A percentile compares a stretch with the other conserved stretches of the same genome.
Evolutionary conservation across 2,797 vertebrate genomes (phyloP).

Genomic region (Euphonia xanthogaster): DNA sequence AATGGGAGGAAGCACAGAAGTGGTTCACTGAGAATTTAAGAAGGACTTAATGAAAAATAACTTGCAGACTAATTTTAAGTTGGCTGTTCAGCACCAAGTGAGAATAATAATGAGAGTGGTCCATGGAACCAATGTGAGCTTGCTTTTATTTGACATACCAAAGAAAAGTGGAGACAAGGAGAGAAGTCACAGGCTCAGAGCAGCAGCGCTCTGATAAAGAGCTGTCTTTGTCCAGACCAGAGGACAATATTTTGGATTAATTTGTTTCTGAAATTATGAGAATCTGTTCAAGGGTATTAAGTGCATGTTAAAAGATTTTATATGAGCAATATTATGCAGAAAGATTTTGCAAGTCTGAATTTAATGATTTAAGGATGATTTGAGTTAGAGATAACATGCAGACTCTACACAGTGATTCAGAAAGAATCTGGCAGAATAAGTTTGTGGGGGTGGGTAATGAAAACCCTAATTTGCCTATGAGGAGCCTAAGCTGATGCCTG

Average conservation of each 20-base stretch:
- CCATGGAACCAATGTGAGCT: background rate
- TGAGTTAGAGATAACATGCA: background rate
- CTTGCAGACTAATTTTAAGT: background rate
- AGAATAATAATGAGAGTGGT: background rate
- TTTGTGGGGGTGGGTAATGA: background rate
- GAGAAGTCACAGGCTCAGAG: background rate
- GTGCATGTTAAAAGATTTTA: background rate
- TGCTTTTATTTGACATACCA: background rate
- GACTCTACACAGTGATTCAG: background rate
- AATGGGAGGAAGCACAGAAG: background rate
- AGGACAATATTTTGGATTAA: background rate
- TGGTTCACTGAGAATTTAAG: conserved; percentile 15
- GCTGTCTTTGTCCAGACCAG: background rate
- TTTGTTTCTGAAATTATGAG: background rate
- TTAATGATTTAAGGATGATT: background rate
- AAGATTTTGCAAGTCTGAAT: background rate
- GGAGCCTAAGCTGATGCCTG: background rate
- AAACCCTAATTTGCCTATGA: background rate
- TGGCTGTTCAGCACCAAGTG: background rate
- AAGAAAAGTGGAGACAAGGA: background rate
- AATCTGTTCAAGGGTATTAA: background rate
- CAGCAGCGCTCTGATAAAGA: background rate
- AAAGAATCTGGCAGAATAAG: background rate
- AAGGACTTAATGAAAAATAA: conserved; percentile 11
- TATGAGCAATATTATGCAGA: background rate